Base-by-base conservation (phyloP, 2,797 vertebrate species). In the Lagodon rhomboides region DNA sequence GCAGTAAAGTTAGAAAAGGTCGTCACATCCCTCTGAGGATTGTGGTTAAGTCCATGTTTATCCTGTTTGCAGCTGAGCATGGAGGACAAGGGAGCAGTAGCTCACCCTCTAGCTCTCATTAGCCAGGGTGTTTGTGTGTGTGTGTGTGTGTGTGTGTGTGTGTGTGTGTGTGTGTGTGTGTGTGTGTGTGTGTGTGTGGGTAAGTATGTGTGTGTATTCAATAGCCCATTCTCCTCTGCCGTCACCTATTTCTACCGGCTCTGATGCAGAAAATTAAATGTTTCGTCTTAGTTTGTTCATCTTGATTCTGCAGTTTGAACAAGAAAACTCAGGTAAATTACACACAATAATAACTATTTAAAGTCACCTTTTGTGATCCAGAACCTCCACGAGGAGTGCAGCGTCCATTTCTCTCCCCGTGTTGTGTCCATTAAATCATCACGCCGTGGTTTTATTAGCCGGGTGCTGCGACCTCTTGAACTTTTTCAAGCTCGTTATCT, bases 11-110 rank as follows among this genome's bases (percentile, higher is more conserved):
- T 80, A 46, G 68, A 16, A 85, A 87, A 86, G 77, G 87, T 88
- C 71, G 38, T 64, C n/a, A 22, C 20, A 15, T 53, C 73, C 79
- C 79, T 80, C 74, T 34, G 74, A 82, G 79, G 76, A 72, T 61
- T 75, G 70, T 62, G 70, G 80, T 55, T 83, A 79, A 85, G 59
- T 82, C 82, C 58, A 53, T 85, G 78, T 88, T 86, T 70, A 90
- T 90, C 81, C 85, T 87, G 60, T 84, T 83, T 84, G 83, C 69
- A 84, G 74, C 49, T 23, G 20, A 84, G 83, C 74, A 68, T 76
- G 69, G 77, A 77, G 73, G 83, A 77, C 80, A 50, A 59, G 68
- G 58, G 67, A 77, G 78, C 60, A 64, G 62, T 55, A 64, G 23
- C 68, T 82, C 74, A 68, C 13, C 70, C 68, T 80, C 27, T 17